Evolutionary conservation across 1,140 invertebrate genomes (phyloP).

Genomic region (Pentalonia nigronervosa): DNA sequence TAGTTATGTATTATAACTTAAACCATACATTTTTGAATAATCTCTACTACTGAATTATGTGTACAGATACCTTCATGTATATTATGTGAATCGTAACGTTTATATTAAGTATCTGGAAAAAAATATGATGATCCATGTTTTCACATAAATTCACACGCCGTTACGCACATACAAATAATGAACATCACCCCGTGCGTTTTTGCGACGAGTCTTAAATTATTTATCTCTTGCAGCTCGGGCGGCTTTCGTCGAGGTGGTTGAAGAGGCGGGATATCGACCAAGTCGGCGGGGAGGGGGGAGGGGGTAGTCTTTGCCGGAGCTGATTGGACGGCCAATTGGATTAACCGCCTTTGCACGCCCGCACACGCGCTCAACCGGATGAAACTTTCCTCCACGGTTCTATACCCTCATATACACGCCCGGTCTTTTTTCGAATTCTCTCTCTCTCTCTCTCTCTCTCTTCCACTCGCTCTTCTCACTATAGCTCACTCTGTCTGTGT

Average conservation of each 20-base stretch:
- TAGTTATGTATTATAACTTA: background rate
- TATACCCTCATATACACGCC: background rate
- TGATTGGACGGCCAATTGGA: slow-evolving; percentile 56
- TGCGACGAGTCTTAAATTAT: background rate
- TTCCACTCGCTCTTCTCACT: background rate
- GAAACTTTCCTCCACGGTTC: slow-evolving; percentile 12
- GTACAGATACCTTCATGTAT: too few relatives aligned
- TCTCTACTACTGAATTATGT: background rate
- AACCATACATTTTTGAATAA: background rate
- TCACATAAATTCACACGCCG: background rate
- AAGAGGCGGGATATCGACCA: too few relatives aligned
- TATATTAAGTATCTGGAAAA: background rate
- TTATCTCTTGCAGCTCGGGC: background rate
- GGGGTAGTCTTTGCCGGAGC: slow-evolving; percentile 34
- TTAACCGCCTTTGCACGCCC: slow-evolving; percentile 56
- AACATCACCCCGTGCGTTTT: background rate
- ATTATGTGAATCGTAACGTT: background rate
- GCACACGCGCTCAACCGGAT: slow-evolving; percentile 53
- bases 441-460: background rate
- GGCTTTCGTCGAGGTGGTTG: background rate
- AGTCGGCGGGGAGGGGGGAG: background rate
- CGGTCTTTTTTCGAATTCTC: background rate
- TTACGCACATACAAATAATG: background rate
- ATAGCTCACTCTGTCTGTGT: background rate
- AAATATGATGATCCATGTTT: background rate